These are phyloP conservation scores for Chionis minor DNA, from an alignment of 2,113 vertebrate species.

Conservation along the genomic window DNA sequence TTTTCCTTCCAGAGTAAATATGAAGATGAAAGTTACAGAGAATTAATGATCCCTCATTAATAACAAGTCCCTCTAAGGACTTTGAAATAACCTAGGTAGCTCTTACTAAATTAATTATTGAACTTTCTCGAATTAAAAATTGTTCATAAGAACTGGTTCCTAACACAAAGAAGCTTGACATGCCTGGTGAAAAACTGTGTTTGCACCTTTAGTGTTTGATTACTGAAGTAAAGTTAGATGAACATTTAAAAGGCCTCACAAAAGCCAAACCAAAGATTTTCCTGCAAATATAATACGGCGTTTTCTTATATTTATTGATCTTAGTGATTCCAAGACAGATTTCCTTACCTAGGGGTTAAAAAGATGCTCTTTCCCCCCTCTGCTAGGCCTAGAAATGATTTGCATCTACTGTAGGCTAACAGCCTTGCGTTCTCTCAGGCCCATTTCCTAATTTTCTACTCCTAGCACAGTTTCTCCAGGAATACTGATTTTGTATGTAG, in stretches of 20 bases:
- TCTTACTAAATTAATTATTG: conserved; percentile 38
- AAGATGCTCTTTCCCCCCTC: neutral
- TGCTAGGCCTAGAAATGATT: neutral
- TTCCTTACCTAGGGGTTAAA: neutral
- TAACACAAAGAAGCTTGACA: neutral
- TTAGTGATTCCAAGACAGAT: neutral
- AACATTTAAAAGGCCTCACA: neutral
- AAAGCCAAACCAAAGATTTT: neutral
- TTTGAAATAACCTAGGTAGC: neutral
- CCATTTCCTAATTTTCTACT: neutral
- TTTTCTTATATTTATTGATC: neutral
- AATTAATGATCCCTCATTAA: neutral
- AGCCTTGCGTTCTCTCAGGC: neutral
- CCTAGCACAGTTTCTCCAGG: neutral
- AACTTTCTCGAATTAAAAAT: conserved; percentile 29
- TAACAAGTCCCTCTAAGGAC: neutral
- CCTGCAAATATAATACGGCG: neutral
- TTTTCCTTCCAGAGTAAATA: conserved; percentile 8
- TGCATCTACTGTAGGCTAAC: neutral
- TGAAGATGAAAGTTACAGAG: neutral
- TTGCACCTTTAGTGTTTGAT: neutral
- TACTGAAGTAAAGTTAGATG: neutral
- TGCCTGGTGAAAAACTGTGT: neutral
- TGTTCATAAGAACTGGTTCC: neutral
- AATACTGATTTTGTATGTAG: neutral